Evolutionary conservation across 2,888 invertebrate genomes (phyloP), one percentile per base, ranked within the genome.

Genomic region (Elgonia sp.): DNA sequence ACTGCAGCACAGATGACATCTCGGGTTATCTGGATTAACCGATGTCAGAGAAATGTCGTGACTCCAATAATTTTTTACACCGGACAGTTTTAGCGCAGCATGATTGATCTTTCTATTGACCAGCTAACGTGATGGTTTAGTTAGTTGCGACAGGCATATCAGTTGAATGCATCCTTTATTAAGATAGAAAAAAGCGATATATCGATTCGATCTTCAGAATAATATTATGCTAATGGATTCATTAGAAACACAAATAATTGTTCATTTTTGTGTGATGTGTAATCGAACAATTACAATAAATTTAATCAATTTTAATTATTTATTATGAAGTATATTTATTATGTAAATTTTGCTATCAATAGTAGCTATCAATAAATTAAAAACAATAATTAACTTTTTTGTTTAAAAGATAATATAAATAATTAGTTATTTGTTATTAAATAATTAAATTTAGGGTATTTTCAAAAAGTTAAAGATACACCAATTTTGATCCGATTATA

Each of bases 1-100:
- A 76, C 63, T 65, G 65, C 62, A 76, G 62, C 12, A 40, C 21
- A 63, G 75, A 50, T 76, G 75, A 63, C 63, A 76, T 76, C 75
- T 63, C 50, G 63, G 75, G 75, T 76, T 77, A 77, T 77, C 77
- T 65, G 65, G 77, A 77, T 77, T 77, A 65, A 77, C 65, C 65
- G 77, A 65, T 65, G 76, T 65, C 53, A 76, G 65, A 63, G 65
- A 76, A 53, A 76, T 53, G 65, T 76, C 62, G 62, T 50, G 75
- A 63, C 20, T 60, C 60, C 42, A 75, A 62, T 62, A 42, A 75
- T 75, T 62, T 72, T 72, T 75, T 62, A 75, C 62, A 46, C 2
- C 42, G 62, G 75, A 63, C 62, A 76, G 50, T 63, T 76, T 63
- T 76, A 63, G 62, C 50, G 63, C 62, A 63, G 42, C 37, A 76